Conservation (phyloP, 1,140 invertebrate genomes). For the Drosophila rufa region DNA sequence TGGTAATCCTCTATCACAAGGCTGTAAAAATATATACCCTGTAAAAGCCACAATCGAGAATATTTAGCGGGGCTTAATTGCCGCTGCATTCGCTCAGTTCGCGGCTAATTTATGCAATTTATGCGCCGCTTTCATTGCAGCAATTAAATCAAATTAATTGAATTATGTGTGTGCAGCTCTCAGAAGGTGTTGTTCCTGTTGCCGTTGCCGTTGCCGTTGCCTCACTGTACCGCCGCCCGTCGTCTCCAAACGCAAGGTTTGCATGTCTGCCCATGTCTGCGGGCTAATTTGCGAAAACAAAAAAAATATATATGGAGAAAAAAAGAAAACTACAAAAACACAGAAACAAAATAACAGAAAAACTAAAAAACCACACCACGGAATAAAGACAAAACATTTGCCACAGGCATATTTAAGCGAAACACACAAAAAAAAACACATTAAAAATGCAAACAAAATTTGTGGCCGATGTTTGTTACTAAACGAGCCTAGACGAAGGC, state of each 20-base stretch:
- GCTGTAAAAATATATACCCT: not conserved
- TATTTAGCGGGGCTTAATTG: constrained; percentile 29
- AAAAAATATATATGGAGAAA: not conserved
- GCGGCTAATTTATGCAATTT: constrained; percentile 63
- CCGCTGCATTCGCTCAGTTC: constrained; percentile 34
- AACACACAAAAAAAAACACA: constrained; percentile 17
- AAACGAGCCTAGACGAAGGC: constrained; percentile 6
- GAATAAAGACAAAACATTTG: constrained; percentile 54
- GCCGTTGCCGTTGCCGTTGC: not conserved
- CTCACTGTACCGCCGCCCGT: constrained; percentile 17
- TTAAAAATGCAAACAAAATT: constrained; percentile 61
- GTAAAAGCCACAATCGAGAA: constrained; percentile 2
- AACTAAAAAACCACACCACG: constrained; percentile 32
- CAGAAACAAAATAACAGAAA: constrained; percentile 42
- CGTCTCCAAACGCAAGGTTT: constrained; percentile 37
- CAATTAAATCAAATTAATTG: constrained; percentile 73
- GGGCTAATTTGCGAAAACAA: constrained; percentile 55
- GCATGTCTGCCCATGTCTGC: constrained; percentile 61
- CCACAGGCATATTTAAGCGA: constrained; percentile 44
- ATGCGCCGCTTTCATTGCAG: constrained; percentile 59
- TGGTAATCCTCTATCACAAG: too few relatives aligned
- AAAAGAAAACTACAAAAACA: constrained; percentile 13
- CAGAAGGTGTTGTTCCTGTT: constrained; percentile 45
- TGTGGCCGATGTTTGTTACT: not conserved
- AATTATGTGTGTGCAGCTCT: constrained; percentile 59